A percentile compares a stretch with the other conserved stretches of the same genome.
Conservation (phyloP, 1,140 invertebrate genomes). For the Notospermus geniculatus region DNA sequence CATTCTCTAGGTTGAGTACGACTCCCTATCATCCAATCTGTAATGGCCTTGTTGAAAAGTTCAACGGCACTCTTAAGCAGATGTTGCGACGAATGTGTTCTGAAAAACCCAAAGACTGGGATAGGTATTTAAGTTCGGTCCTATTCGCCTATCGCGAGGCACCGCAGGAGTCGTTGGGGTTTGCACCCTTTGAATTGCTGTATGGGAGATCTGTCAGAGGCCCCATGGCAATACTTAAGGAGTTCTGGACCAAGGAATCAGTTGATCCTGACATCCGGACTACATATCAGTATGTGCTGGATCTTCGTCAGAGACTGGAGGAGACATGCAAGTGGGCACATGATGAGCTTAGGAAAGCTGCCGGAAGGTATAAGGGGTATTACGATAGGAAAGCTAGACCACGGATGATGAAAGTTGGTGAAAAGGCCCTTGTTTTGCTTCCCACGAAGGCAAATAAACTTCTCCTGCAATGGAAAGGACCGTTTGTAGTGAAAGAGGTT, state of each 20-base stretch:
- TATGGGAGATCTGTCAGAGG: no score
- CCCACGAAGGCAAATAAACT: conserved; percentile 23
- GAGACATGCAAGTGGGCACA: conserved; percentile 22
- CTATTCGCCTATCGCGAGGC: no score
- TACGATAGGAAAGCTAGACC: conserved; percentile 19
- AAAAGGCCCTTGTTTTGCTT: conserved; percentile 14
- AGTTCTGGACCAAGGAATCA: conserved; percentile 19
- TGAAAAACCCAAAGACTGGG: conserved; percentile 26
- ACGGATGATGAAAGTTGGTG: conserved; percentile 12
- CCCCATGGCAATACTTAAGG: conserved; percentile 17
- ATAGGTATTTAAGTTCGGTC: no score
- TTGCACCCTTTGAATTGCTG: conserved; percentile 13
- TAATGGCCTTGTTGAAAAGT: no score
- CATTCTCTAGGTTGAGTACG: conserved; percentile 22
- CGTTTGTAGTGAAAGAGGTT: neutral
- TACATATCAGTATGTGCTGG: conserved; percentile 26
- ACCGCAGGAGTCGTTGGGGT: conserved; percentile 18
- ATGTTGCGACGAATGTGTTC: conserved; percentile 21
- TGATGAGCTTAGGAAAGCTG: conserved; percentile 11
- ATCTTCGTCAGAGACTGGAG: conserved; percentile 19
- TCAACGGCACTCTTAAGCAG: no score
- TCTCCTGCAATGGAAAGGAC: conserved; percentile 14
- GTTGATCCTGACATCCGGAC: conserved; percentile 14
- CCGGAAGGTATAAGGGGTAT: conserved; percentile 11
- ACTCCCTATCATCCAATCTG: no score